These are phyloP conservation scores for Halesus radiatus DNA, from an alignment of 1,140 invertebrate genomes.

Conservation along the genomic window DNA sequence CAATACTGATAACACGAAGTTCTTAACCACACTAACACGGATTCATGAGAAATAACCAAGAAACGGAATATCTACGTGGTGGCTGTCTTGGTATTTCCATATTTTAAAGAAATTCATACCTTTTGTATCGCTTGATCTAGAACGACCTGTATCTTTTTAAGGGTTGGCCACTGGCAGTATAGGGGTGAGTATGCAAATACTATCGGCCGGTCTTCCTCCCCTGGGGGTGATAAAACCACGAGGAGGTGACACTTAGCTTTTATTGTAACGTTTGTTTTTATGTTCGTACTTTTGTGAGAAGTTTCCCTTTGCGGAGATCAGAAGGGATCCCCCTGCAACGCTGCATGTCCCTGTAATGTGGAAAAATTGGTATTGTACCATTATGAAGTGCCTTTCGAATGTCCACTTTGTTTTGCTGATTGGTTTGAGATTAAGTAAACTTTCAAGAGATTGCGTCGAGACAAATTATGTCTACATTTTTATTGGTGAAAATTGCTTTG, in stretches of 20 bases:
- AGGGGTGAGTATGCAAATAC: constrained; percentile 52
- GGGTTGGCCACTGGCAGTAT: neutral
- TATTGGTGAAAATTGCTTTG: no score
- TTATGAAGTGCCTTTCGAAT: no score
- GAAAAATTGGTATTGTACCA: neutral
- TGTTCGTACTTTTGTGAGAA: constrained; percentile 39
- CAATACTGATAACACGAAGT: no score
- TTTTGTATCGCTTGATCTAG: constrained; percentile 8
- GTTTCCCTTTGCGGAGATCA: constrained; percentile 3
- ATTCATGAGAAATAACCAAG: neutral
- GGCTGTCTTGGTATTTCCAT: neutral
- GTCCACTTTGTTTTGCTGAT: no score
- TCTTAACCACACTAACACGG: no score
- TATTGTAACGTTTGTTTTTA: constrained; percentile 58
- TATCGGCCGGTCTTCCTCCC: constrained; percentile 44
- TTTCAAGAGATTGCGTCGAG: no score
- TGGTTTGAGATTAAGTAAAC: no score
- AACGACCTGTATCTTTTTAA: neutral
- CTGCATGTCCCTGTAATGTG: constrained; percentile 3
- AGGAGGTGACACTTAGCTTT: constrained; percentile 57
- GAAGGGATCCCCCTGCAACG: neutral
- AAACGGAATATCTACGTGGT: neutral
- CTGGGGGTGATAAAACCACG: constrained; percentile 51
- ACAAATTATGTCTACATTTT: no score
- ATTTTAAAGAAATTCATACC: neutral